These are phyloP conservation scores for Aspidiotus destructor DNA, from an alignment of 2,888 invertebrate genomes.

Conservation along the genomic window DNA sequence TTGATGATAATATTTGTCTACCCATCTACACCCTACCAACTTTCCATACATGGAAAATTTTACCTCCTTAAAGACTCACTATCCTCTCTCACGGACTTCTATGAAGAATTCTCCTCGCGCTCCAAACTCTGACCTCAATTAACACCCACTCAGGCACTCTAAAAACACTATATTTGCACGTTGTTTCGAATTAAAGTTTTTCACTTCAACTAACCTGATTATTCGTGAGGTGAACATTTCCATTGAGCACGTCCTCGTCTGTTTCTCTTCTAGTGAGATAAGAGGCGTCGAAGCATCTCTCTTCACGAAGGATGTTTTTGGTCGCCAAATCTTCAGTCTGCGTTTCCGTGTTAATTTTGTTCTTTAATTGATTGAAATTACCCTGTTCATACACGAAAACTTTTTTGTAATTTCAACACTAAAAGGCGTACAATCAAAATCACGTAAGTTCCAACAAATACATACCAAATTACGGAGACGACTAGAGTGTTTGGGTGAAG, in stretches of 20 bases:
- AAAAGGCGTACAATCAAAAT: too few species aligned
- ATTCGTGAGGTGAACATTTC: slow-evolving; percentile 23
- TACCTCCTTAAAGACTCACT: too few species aligned
- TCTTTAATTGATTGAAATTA: slow-evolving; percentile 30
- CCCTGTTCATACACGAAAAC: slow-evolving; percentile 13
- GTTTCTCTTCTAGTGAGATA: neutral
- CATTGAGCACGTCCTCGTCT: slow-evolving; percentile 34
- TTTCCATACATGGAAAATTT: too few species aligned
- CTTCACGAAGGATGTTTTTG: slow-evolving; percentile 8
- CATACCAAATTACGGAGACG: slow-evolving; percentile 34
- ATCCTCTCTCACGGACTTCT: too few species aligned
- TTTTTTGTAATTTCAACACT: neutral
- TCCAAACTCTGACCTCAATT: too few species aligned
- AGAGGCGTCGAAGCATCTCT: neutral
- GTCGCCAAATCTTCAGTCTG: slow-evolving; percentile 33
- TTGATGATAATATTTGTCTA: too few species aligned
- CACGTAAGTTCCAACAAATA: slow-evolving; percentile 6
- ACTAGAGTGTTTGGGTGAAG: slow-evolving; percentile 21
- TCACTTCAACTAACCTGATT: too few species aligned
- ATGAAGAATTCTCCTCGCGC: too few species aligned
- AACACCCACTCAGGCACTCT: too few species aligned
- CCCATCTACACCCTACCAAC: too few species aligned
- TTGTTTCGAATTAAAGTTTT: too few species aligned
- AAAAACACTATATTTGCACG: too few species aligned
- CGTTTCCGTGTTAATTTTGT: slow-evolving; percentile 34